Base-by-base conservation (phyloP, 2,113 vertebrate genomes). In the Colinus virginianus region DNA sequence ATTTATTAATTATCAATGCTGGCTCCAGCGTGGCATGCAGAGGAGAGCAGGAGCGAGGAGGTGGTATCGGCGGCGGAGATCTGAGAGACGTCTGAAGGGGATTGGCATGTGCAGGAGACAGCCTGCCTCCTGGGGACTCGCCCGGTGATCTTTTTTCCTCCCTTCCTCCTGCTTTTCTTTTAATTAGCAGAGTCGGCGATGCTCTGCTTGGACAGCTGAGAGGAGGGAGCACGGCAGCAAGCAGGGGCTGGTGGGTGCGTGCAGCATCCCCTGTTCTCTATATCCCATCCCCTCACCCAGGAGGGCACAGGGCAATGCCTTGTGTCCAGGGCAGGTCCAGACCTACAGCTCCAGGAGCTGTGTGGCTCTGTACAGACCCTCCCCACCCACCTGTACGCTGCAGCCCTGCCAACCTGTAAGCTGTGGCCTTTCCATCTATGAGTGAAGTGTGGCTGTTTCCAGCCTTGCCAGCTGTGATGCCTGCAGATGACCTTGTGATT, bases 1-100 rank as follows among this genome's bases (percentile, higher is more conserved):
- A 91, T 92, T 87, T 94, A 96, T 96, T 94, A 78, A 76, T 91
- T 81, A 87, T 92, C 71, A 61, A 58, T 81, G 84, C 88, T n/a
- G 77, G 81, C 72, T 88, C 93, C 72, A 1, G 11, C 28, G 59
- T 45, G 40, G 93, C 55, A 21, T 56, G 13, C 30, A 2, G 62
- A 38, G 34, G 69, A 51, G 42, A 87, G 81, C 20, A 38, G 74
- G 40, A 42, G 53, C n/a, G 13, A 56, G 40, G 56, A 78, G n/a
- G 83, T 77, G 53, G 30, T 25, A 8, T 56, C 68, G 83, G 74
- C 61, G 51, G 78, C 36, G 0, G 10, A 77, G 48, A 48, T 53
- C 13, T 19, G 82, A 90, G 82, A 86, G 79, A 51, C 64, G 51
- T 34, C 58, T 36, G 62, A 64, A 71, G 58, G 6, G 8, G 62